Base-by-base conservation (phyloP, 2,113 vertebrate genomes). In the Oreochromis niloticus region DNA sequence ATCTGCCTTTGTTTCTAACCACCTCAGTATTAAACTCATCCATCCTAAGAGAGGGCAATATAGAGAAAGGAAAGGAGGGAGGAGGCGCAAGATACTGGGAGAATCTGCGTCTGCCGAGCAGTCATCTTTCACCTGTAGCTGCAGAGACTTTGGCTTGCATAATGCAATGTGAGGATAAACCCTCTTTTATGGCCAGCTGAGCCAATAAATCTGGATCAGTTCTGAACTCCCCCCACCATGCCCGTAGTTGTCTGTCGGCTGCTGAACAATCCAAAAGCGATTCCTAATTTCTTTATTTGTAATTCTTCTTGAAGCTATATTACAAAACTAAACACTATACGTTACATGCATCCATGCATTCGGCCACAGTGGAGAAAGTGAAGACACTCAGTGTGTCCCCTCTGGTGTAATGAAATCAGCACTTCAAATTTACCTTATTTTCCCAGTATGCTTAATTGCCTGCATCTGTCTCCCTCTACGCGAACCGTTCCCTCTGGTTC, bases 1-100 rank as follows among this genome's bases (percentile, higher is more conserved):
- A 91, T 87, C 52, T 73, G 85, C 71, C 83, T 90, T 83, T 83
- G 83, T 91, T 87, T 91, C 83, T 59, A 90, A 89, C 88, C 85
- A 75, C 78, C 90, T 83, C 50, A n/a, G 91, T 93, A 96, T 96
- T 95, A 95, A 95, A 96, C 85, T 89, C 92, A 95, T 96, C 95
- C 91, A 96, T 96, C 92, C 89, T 91, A 56, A 61, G 81, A 85
- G 87, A 57, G 83, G 57, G 50, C 82, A 61, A 46, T 32, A 55
- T 27, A 86, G 19, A 81, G 87, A 79, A 55, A 85, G 27, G n/a
- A 80, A 30, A 50, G 34, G 68, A 52, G 61, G 73, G 82, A 52
- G 63, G 78, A 50, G 41, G 61, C 80, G 80, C 78, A 50, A 52
- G 73, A 79, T 79, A 88, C 34, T 75, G 54, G 36, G 81, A 48